phyloP scores from a whole-genome alignment of 2,797 vertebrate species.

The Acanthiza pusilla region DNA sequence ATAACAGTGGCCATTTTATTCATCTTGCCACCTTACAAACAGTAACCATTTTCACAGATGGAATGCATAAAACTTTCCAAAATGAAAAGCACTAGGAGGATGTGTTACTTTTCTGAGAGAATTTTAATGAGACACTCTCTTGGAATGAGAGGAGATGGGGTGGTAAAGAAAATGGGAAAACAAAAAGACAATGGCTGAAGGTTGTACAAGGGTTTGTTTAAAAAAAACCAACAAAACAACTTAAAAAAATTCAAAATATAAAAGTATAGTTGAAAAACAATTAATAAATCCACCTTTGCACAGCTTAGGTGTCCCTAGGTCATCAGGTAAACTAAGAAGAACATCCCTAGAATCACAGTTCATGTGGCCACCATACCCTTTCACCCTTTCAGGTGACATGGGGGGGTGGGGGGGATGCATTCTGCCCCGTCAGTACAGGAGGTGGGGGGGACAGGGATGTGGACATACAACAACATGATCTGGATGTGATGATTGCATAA shows the following conservation, averaged over 20 bases:
- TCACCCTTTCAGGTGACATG: neutral
- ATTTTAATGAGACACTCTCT: neutral
- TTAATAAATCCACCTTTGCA: constrained; percentile 32
- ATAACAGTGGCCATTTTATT: constrained; percentile 61
- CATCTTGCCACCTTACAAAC: constrained; percentile 48
- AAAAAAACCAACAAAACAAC: neutral
- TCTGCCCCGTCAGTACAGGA: neutral
- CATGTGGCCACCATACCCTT: neutral
- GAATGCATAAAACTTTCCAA: constrained; percentile 48
- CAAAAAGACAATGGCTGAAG: neutral
- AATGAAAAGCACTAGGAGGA: constrained; percentile 18
- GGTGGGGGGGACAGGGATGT: rapidly evolving
- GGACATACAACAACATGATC: neutral
- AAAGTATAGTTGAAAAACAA: constrained; percentile 30
- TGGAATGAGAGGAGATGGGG: neutral
- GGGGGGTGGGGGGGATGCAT: neutral
- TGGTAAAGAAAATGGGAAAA: constrained; percentile 16
- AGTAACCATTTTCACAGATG: constrained; percentile 46
- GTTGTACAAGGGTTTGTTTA: constrained; percentile 47
- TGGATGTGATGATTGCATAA: neutral
- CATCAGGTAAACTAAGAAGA: neutral
- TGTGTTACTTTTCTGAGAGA: constrained; percentile 42
- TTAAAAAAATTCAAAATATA: neutral
- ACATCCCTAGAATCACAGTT: constrained; percentile 3
- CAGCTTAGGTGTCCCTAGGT: constrained; percentile 41